Evolutionary conservation across 2,888 invertebrate species (phyloP).

Genomic region (Lithophane leautieri): DNA sequence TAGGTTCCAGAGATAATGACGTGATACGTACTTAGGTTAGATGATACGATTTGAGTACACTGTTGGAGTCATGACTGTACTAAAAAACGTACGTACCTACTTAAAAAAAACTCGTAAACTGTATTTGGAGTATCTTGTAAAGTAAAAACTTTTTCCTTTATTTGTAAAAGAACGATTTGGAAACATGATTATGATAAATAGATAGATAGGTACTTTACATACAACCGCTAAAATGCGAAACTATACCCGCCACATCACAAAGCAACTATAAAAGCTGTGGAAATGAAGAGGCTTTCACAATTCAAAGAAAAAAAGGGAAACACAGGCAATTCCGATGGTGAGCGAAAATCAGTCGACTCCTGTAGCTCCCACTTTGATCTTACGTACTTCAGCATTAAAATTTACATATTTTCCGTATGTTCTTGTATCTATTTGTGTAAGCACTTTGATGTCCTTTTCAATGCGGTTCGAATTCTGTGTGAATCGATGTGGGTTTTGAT

Average conservation of each 20-base stretch:
- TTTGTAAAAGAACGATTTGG: background rate
- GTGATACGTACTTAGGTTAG: background rate
- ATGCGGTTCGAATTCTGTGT: slow-evolving; percentile 69
- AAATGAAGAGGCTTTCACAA: slow-evolving; percentile 69
- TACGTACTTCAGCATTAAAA: slow-evolving; percentile 80
- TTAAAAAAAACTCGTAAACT: background rate
- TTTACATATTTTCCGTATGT: slow-evolving; percentile 86
- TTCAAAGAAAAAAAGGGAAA: slow-evolving; percentile 67
- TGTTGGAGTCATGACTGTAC: background rate
- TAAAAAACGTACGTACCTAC: background rate
- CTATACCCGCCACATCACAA: slow-evolving; percentile 59
- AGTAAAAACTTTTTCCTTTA: background rate
- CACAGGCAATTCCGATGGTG: slow-evolving; percentile 68
- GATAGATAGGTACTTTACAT: background rate
- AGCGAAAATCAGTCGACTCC: slow-evolving; percentile 76
- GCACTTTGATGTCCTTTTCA: slow-evolving; percentile 86
- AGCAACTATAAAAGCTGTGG: slow-evolving; percentile 69
- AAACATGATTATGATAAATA: background rate
- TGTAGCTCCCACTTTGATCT: slow-evolving; percentile 83
- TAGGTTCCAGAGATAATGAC: background rate
- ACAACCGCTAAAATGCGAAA: background rate
- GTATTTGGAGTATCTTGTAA: background rate
- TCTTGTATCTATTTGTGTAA: slow-evolving; percentile 80
- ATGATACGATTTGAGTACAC: background rate
- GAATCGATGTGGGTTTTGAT: slow-evolving; percentile 71